These are phyloP conservation scores for Pocillopora damicornis DNA, from an alignment of 64 coral and sea anemone genomes.

Conservation along the genomic window DNA sequence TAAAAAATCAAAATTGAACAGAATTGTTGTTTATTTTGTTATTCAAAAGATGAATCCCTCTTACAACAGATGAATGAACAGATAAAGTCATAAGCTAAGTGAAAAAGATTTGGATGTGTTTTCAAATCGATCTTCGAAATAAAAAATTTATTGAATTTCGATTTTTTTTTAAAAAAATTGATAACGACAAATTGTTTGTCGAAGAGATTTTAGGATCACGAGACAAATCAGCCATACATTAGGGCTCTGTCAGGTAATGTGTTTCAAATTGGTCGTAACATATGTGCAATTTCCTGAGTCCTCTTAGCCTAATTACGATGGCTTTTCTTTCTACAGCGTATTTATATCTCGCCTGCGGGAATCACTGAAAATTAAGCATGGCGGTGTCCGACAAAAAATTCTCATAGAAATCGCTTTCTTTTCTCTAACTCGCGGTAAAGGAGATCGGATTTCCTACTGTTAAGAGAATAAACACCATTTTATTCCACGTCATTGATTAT, in stretches of 20 bases:
- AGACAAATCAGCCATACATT: not conserved
- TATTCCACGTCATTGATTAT: conserved; percentile 17
- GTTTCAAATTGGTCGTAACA: not conserved
- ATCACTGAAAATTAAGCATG: not conserved
- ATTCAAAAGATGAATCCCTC: not conserved
- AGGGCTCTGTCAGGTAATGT: not conserved
- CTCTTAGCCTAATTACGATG: not conserved
- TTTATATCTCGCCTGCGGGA: not conserved
- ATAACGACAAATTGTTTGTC: conserved; percentile 1
- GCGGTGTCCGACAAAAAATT: not conserved
- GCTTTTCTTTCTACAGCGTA: not conserved
- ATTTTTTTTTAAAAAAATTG: not conserved
- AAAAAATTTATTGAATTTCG: not conserved
- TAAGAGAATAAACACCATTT: conserved; percentile 23
- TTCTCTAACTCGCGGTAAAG: not conserved
- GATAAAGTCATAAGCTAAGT: not conserved
- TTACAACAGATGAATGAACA: not conserved
- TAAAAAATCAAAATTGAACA: not conserved
- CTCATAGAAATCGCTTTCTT: conserved; percentile 8
- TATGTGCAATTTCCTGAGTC: not conserved
- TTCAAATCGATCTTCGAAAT: not conserved
- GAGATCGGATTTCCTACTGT: conserved; percentile 10
- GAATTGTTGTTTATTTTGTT: not conserved
- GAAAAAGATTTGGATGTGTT: not conserved
- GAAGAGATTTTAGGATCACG: not conserved